Percentiles rank a stretch among this genome's conserved stretches.
Conservation (phyloP, 2,797 vertebrate species). For the Mallotus villosus region DNA sequence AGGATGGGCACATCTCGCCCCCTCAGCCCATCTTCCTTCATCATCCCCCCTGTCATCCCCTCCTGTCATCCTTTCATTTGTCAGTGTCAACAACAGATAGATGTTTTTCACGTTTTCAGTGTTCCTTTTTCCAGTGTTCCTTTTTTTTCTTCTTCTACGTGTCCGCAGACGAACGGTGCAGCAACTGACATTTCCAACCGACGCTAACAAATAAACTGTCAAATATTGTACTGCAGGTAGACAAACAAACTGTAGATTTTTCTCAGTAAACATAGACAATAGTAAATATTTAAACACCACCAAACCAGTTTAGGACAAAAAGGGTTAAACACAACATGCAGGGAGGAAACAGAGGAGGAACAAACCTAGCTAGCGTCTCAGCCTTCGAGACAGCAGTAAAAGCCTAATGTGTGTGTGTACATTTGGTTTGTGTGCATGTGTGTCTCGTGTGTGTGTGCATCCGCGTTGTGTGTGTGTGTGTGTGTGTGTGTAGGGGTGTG, state of each 20-base stretch:
- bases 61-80: not conserved
- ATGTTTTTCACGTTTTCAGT: not conserved
- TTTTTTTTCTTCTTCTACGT: not conserved
- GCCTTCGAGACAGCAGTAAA: not conserved
- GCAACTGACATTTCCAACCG: too few relatives aligned
- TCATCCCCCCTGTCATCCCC: not conserved
- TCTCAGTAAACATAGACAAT: too few relatives aligned
- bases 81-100: not conserved
- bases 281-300: too few relatives aligned
- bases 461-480: slow-evolving; percentile 23
- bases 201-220: too few relatives aligned
- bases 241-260: too few relatives aligned
- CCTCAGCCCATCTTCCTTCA: not conserved
- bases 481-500: slow-evolving; percentile 32
- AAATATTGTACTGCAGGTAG: too few relatives aligned
- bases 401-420: slow-evolving; percentile 18
- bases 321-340: not conserved
- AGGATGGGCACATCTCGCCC: not conserved
- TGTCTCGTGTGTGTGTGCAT: slow-evolving; percentile 10
- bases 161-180: too few relatives aligned
- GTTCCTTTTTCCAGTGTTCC: too few relatives aligned
- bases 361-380: not conserved
- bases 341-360: not conserved
- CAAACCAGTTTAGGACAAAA: not conserved
- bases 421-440: slow-evolving; percentile 2